phyloP scores from a whole-genome alignment of 1,140 invertebrate species.

The Orius insidiosus region DNA sequence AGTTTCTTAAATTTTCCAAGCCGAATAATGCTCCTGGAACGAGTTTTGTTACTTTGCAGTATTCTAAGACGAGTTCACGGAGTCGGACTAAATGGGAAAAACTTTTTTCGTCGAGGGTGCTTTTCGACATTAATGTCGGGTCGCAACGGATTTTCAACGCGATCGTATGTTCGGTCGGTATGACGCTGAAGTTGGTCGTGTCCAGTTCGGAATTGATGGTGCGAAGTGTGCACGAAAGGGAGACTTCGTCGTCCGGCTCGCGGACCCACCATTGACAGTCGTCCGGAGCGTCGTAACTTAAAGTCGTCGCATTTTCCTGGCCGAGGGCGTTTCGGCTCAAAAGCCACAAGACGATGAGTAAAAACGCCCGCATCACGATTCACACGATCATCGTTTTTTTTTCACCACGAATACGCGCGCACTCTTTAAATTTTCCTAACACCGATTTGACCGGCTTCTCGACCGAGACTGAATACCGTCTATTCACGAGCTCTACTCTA shows the following conservation, averaged over 20 bases:
- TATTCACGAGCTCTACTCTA: not conserved
- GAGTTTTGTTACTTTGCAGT: slow-evolving; percentile 68
- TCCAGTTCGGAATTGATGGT: slow-evolving; percentile 67
- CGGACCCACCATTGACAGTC: slow-evolving; percentile 55
- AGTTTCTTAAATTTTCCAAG: slow-evolving; percentile 53
- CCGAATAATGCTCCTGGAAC: slow-evolving; percentile 53
- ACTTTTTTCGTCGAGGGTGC: slow-evolving; percentile 52
- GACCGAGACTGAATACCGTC: too few species aligned
- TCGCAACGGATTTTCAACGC: slow-evolving; percentile 61
- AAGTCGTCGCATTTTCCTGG: slow-evolving; percentile 9
- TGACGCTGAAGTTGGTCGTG: slow-evolving; percentile 72
- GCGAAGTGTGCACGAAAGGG: slow-evolving; percentile 57
- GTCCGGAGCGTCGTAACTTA: slow-evolving; percentile 59
- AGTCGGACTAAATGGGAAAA: slow-evolving; percentile 62
- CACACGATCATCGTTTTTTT: too few species aligned
- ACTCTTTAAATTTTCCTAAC: too few species aligned
- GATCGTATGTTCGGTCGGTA: slow-evolving; percentile 66
- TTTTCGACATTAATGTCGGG: slow-evolving; percentile 50
- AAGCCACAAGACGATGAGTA: too few species aligned
- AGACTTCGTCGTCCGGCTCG: slow-evolving; percentile 40
- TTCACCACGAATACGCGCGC: too few species aligned
- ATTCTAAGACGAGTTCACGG: slow-evolving; percentile 57
- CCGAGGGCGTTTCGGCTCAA: too few species aligned
- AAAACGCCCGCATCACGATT: too few species aligned
- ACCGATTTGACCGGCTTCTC: too few species aligned